Base-by-base conservation (phyloP, 1,140 invertebrate genomes). In the Polyergus mexicanus region DNA sequence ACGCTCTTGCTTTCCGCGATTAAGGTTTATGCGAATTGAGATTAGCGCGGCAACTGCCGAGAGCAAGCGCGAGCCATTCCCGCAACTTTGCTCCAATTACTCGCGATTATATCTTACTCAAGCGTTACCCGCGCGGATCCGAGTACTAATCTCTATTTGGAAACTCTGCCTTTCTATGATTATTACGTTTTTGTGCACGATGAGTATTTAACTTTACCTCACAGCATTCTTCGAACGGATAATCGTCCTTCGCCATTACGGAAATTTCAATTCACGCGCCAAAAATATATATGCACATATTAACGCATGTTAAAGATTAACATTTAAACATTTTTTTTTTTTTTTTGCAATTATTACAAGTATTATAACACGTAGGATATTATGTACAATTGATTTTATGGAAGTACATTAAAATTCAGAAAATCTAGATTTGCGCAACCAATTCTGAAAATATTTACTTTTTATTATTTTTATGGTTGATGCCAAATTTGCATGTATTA, bases 11-110 rank as follows among this genome's bases (percentile, higher is more conserved):
- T 69, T 44, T 71, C 19, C 32, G n/a, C 8, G 68, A 83, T 74
- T 83, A 83, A 83, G 74, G 68, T 83, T 74, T 74, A 83, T 25
- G 86, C 41, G 65, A 86, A 86, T 86, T 75, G 56, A 68, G 51
- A 87, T 87, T 71, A 81, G 54, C 54, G 68, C 63, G 56, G 51
- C 81, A 69, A 78, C 60, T 65, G 72, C 75, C 47, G 66, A 10
- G 47, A 74, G 16, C 44, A 13, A 74, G 47, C 78, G 38, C 69
- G 60, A 72, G 41, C 28, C 47, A n/a, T 51, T 28, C 68, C n/a
- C 54, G 51, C 68, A 83, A 74, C 84, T 81, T 78, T 35, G 72
- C 35, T 76, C 69, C 62, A 56, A 69, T 80, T 72, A 58, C 66
- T 71, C n/a, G 47, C 75, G 66, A 76, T 65, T 74, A 69, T 68